Base-by-base conservation (phyloP, 2,888 invertebrate genomes). In the Enchytraeus crypticus region DNA sequence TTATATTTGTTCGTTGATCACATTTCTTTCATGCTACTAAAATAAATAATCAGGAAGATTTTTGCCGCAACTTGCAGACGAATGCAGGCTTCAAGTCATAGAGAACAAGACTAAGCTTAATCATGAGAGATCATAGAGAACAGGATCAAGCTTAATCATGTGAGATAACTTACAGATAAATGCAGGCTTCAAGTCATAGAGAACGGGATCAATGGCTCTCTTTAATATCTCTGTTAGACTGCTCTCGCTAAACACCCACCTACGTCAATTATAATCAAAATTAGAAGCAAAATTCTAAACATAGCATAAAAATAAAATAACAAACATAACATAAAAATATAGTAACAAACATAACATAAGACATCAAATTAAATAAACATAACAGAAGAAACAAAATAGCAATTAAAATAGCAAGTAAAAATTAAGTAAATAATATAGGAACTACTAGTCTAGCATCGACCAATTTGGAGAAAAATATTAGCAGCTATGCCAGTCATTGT, bases 71-170 rank as follows among this genome's bases (percentile, higher is more conserved):
- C 54, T 68, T 75, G 83, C 83, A 81, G 18, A 83, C 70, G 72
- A 82, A 81, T 30, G 78, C 73, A 5, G 83, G 82, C 67, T 82
- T 82, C 32, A 81, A 78, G 60, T 81, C 80, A 61, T 78, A 74
- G n/a, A 83, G 70, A 45, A 82, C 69, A 11, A 82, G 82, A 63
- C 83, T 82, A 60, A 83, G n/a, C n/a, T n/a, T n/a, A n/a, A n/a
- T n/a, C n/a, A n/a, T n/a, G n/a, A n/a, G n/a, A n/a, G n/a, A n/a
- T n/a, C n/a, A n/a, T n/a, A n/a, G n/a, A n/a, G n/a, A n/a, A n/a
- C n/a, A n/a, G n/a, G n/a, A n/a, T n/a, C n/a, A n/a, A n/a, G n/a
- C n/a, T n/a, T n/a, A n/a, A n/a, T n/a, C n/a, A n/a, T n/a, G n/a
- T n/a, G n/a, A n/a, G n/a, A n/a, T n/a, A 14, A 59, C 54, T 68